Percentiles rank a stretch among this genome's conserved stretches.
phyloP scores from a whole-genome alignment of 2,888 invertebrate species.

The Cryptus viduatorius region DNA sequence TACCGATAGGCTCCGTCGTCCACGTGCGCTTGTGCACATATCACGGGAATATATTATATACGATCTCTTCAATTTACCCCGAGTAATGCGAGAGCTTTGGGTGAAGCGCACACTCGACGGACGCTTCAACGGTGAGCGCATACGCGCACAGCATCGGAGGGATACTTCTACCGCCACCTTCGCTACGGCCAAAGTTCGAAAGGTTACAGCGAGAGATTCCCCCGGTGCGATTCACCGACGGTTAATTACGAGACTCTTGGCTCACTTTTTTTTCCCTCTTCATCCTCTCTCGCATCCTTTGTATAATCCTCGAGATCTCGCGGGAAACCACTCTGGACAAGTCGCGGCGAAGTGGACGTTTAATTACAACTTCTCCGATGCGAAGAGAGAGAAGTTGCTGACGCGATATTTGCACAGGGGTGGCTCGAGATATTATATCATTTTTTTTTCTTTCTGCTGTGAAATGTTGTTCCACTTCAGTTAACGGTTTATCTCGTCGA shows the following conservation, averaged over 20 bases:
- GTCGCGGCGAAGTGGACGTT: slow-evolving; percentile 56
- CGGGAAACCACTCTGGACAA: slow-evolving; percentile 1
- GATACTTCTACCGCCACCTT: slow-evolving; percentile 33
- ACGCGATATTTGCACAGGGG: slow-evolving; percentile 40
- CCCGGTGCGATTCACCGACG: slow-evolving; percentile 65
- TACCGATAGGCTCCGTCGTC: slow-evolving; percentile 20
- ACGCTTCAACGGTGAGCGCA: slow-evolving; percentile 24
- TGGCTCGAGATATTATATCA: slow-evolving; percentile 21
- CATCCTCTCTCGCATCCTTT: slow-evolving; percentile 20
- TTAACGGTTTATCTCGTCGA: not conserved
- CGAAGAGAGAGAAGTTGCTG: slow-evolving; percentile 33
- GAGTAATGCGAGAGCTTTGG: slow-evolving; percentile 36
- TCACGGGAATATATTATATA: slow-evolving; percentile 52
- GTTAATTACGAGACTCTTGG: slow-evolving; percentile 65
- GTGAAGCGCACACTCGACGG: slow-evolving; percentile 41
- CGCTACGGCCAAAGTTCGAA: slow-evolving; percentile 64
- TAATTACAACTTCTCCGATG: slow-evolving; percentile 62
- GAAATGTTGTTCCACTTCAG: slow-evolving; percentile 8
- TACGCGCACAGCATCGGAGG: slow-evolving; percentile 28
- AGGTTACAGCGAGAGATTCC: slow-evolving; percentile 58
- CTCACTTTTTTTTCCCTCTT: slow-evolving; percentile 35
- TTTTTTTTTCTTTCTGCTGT: not conserved
- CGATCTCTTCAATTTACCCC: slow-evolving; percentile 30
- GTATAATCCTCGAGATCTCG: slow-evolving; percentile 42
- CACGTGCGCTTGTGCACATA: slow-evolving; percentile 35